Conservation (phyloP, 2,797 vertebrate genomes). For the Phrynocephalus forsythii region DNA sequence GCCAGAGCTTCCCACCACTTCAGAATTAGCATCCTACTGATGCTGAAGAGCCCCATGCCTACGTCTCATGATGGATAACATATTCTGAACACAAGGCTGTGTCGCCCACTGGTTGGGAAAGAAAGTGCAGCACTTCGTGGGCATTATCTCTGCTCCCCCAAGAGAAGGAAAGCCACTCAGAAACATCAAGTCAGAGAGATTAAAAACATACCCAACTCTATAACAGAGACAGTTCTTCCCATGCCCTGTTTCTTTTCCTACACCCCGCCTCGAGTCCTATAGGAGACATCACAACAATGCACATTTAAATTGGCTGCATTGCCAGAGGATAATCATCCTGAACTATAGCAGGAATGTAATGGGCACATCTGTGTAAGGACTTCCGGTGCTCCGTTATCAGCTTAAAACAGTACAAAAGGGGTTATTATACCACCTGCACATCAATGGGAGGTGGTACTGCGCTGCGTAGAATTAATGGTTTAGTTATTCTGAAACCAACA, state of each 20-base stretch:
- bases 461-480: not conserved
- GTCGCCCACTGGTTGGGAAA: constrained; percentile 68
- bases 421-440: too few relatives aligned
- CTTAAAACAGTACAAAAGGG: not conserved
- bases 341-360: not conserved
- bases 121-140: constrained; percentile 63
- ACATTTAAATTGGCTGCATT: not conserved
- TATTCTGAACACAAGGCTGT: constrained; percentile 64
- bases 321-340: not conserved
- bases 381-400: not conserved
- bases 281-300: not conserved
- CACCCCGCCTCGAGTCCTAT: not conserved
- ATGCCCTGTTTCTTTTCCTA: not conserved
- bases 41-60: constrained; percentile 62
- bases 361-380: not conserved
- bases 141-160: constrained; percentile 66
- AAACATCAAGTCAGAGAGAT: constrained; percentile 66
- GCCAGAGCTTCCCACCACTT: constrained; percentile 65
- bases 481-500: too few relatives aligned
- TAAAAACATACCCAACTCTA: constrained; percentile 9
- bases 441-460: not conserved
- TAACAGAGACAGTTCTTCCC: not conserved
- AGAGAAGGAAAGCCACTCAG: constrained; percentile 58
- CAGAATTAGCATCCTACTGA: constrained; percentile 71
- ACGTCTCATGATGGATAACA: constrained; percentile 67